These are phyloP conservation scores for Plectrocnemia conspersa DNA, from an alignment of 1,140 invertebrate species.

Conservation along the genomic window DNA sequence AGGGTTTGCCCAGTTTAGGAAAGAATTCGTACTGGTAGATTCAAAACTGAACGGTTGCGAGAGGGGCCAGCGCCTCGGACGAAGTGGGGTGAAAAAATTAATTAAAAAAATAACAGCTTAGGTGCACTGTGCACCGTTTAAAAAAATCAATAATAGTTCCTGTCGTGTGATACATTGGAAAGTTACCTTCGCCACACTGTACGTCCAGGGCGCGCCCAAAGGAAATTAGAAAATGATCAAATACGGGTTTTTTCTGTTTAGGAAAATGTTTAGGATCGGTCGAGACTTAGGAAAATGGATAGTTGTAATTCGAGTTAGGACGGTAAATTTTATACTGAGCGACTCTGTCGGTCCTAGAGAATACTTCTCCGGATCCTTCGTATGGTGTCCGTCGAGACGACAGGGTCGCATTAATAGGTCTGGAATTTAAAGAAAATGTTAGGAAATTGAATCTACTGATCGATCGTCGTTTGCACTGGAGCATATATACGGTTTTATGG, in stretches of 20 bases:
- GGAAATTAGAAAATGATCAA: neutral
- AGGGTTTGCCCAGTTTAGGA: neutral
- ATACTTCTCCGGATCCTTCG: too few species aligned
- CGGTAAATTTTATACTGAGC: conserved; percentile 12
- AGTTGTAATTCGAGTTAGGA: too few species aligned
- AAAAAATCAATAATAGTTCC: neutral
- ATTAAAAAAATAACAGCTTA: neutral
- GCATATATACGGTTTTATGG: conserved; percentile 13
- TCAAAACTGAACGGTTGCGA: too few species aligned
- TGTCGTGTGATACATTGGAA: neutral
- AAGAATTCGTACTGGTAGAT: conserved; percentile 3
- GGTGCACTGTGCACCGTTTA: too few species aligned
- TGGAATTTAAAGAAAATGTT: too few species aligned
- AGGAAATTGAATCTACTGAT: conserved; percentile 24
- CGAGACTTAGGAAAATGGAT: neutral
- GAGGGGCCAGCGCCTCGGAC: too few species aligned
- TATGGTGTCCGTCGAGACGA: conserved; percentile 1
- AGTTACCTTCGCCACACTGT: too few species aligned
- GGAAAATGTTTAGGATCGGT: neutral
- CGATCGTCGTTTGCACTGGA: conserved; percentile 10
- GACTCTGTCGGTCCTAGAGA: too few species aligned
- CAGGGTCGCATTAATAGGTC: neutral
- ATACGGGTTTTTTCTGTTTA: neutral
- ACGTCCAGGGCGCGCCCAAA: too few species aligned
- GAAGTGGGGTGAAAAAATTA: too few species aligned